Conservation (phyloP, 2,888 invertebrate species). For the Clunio marinus region DNA sequence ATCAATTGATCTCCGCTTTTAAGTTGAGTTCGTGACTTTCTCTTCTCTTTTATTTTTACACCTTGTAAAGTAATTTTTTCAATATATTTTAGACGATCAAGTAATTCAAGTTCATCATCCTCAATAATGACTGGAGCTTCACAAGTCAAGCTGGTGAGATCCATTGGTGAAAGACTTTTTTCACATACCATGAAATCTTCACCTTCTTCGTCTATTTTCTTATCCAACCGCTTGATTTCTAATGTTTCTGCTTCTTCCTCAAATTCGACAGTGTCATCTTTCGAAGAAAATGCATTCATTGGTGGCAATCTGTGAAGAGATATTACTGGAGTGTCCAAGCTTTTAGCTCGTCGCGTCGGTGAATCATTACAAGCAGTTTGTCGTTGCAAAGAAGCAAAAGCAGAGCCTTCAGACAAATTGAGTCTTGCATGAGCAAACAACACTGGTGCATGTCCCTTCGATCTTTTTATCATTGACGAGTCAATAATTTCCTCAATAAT, state of each 20-base stretch:
- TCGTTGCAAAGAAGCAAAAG: conserved; percentile 67
- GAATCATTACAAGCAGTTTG: conserved; percentile 72
- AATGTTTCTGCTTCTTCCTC: conserved; percentile 63
- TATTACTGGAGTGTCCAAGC: conserved; percentile 78
- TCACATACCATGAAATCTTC: conserved; percentile 24
- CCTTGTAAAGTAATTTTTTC: conserved; percentile 51
- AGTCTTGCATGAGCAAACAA: conserved; percentile 74
- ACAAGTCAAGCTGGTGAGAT: not conserved
- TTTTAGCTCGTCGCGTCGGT: conserved; percentile 75
- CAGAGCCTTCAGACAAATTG: conserved; percentile 80
- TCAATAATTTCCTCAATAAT: conserved; percentile 63
- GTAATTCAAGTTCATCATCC: conserved; percentile 56
- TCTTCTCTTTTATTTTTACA: conserved; percentile 51
- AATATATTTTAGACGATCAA: conserved; percentile 54
- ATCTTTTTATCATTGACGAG: conserved; percentile 63
- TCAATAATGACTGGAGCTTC: conserved; percentile 54
- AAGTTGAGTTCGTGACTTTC: conserved; percentile 50
- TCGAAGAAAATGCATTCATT: conserved; percentile 80
- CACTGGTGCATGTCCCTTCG: conserved; percentile 70
- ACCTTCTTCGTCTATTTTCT: conserved; percentile 53
- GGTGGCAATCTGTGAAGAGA: conserved; percentile 73
- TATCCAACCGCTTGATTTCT: conserved; percentile 57
- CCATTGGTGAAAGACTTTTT: not conserved
- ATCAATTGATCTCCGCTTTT: conserved; percentile 51
- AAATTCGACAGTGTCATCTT: conserved; percentile 79